Evolutionary conservation across 2,888 invertebrate species (phyloP).

Genomic region (Platynereis dumerilii): DNA sequence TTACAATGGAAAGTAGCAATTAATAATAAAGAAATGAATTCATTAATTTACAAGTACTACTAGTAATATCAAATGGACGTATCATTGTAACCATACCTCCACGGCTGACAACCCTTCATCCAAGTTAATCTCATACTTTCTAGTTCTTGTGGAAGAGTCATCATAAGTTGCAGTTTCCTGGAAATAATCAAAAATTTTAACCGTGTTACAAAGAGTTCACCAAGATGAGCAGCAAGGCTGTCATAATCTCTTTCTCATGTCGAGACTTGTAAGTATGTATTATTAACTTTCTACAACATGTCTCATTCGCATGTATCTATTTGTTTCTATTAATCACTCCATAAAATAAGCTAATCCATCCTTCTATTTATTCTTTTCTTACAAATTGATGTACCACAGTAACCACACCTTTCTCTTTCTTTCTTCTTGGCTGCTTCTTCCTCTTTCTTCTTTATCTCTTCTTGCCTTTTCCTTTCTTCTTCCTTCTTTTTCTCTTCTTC

Average conservation of each 20-base stretch:
- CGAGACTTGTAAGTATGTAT: too few relatives aligned
- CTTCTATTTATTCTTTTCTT: too few relatives aligned
- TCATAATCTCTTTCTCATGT: too few relatives aligned
- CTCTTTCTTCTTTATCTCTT: conserved; percentile 68
- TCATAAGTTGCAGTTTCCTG: background rate
- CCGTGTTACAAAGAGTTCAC: too few relatives aligned
- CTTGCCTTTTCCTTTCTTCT: conserved; percentile 72
- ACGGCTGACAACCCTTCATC: background rate
- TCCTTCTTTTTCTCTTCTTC: conserved; percentile 45
- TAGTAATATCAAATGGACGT: too few relatives aligned
- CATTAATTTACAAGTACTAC: background rate
- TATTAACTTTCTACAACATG: too few relatives aligned
- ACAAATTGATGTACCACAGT: too few relatives aligned
- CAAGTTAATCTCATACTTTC: background rate
- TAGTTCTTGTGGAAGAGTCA: conserved; percentile 1
- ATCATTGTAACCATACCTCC: background rate
- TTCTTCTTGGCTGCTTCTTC: background rate
- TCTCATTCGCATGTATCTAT: too few relatives aligned
- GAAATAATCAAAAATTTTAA: too few relatives aligned
- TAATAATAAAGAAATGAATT: background rate
- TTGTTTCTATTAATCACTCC: too few relatives aligned
- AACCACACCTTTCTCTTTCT: background rate
- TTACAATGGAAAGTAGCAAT: background rate
- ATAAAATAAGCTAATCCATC: too few relatives aligned
- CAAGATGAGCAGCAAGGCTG: too few relatives aligned